Evolutionary conservation across 2,113 vertebrate genomes (phyloP), one percentile per base, ranked within the genome.

Genomic region (Struthidea cinerea): DNA sequence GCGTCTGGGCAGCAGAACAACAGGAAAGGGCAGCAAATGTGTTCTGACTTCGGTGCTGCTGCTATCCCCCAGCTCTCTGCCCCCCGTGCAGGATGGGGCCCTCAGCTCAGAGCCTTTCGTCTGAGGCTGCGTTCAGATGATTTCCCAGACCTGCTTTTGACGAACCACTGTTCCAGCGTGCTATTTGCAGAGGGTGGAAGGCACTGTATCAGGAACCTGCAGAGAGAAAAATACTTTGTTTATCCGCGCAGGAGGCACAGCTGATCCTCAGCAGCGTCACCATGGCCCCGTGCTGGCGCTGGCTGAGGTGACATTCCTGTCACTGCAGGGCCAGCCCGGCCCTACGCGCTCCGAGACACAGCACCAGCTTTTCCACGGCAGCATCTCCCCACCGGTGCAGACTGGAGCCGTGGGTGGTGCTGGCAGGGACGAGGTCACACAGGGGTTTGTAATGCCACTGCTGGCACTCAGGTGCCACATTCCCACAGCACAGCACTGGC

Each of bases 261-360:
- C 47, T 67, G 69, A 46, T 61, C 60, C 69, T 50, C 9, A 0
- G 64, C 81, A 89, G 56, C 0, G 0, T 59, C 84, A 55, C 61
- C 47, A 23, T 4, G 3, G 1, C 35, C 2, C 75, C 27, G 56
- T 59, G 65, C 47, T 3, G 4, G 52, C 1, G 0, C 37, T 32
- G 71, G 28, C 60, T 0, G 1, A 2, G 9, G 65, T 46, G 30
- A 47, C 1, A 0, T 18, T 74, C 22, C 39, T 55, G 83, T 39
- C 79, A 7, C 5, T 11, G 47, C 74, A 75, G 84, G 37, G 24
- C 10, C 46, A 16, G 39, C 71, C 32, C 71, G 12, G 1, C 33
- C 24, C 27, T 27, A 6, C 33, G 6, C 0, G 0, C 49, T 15
- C 7, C 1, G 23, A 49, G 65, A 20, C 1, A 1, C 2, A 5